Conservation (phyloP, 2,113 vertebrate species). For the Poecile atricapillus region DNA sequence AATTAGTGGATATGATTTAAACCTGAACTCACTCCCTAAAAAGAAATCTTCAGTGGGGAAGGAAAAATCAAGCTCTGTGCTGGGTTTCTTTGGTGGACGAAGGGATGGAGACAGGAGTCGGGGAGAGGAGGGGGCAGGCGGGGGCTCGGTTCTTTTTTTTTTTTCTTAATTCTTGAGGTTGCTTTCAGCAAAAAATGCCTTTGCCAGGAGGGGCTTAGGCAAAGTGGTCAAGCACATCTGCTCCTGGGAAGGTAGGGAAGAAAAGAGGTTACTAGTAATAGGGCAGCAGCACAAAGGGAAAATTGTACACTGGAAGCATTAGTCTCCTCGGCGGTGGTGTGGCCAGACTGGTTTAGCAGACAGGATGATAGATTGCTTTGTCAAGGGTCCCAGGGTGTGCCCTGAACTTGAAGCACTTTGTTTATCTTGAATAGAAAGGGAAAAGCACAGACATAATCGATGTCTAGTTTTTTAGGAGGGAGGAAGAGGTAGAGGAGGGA, state of each 20-base stretch:
- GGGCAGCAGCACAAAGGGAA: slow-evolving; percentile 85
- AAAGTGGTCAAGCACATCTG: slow-evolving; percentile 86
- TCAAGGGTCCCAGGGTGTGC: slow-evolving; percentile 99
- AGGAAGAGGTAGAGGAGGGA: slow-evolving; percentile 81
- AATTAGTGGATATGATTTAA: slow-evolving; percentile 77
- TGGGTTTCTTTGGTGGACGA: slow-evolving; percentile 28
- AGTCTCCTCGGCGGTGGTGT: slow-evolving; percentile 78
- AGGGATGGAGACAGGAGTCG: background rate
- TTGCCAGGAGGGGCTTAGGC: slow-evolving; percentile 76
- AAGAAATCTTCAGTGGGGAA: slow-evolving; percentile 47
- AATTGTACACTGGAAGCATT: slow-evolving; percentile 84
- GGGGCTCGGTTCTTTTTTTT: background rate
- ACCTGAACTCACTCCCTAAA: slow-evolving; percentile 62
- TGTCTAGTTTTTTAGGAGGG: slow-evolving; percentile 86
- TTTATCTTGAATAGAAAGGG: slow-evolving; percentile 99
- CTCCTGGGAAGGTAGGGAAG: slow-evolving; percentile 78
- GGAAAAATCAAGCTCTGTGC: background rate
- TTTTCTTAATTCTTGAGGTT: background rate
- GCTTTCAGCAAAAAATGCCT: slow-evolving; percentile 69
- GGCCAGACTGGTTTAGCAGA: slow-evolving; percentile 93
- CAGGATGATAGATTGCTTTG: slow-evolving; percentile 99
- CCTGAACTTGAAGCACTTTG: slow-evolving; percentile 99
- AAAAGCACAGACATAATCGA: slow-evolving; percentile 86
- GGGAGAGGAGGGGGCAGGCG: background rate
- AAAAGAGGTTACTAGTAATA: slow-evolving; percentile 80